Conservation (phyloP, 1,140 invertebrate genomes). For the Aporrectodea caliginosa region DNA sequence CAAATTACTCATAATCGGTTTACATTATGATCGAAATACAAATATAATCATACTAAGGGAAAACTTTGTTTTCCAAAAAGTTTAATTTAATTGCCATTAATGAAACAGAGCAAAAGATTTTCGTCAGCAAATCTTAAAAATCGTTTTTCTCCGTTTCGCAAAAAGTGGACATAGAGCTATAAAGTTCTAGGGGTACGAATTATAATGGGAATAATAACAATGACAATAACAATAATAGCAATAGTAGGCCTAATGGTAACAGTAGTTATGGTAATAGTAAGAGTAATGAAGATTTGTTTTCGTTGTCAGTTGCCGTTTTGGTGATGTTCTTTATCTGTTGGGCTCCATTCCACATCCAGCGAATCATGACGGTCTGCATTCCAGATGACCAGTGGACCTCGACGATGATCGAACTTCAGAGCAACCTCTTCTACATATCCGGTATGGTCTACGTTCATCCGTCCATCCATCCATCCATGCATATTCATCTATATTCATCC, state of each 20-base stretch:
- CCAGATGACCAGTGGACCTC: conserved; percentile 39
- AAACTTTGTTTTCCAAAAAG: too few species aligned
- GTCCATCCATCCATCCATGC: too few species aligned
- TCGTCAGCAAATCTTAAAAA: too few species aligned
- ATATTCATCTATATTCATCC: too few species aligned
- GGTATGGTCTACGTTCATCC: too few species aligned
- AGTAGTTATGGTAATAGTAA: background rate
- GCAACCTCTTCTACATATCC: conserved; percentile 43
- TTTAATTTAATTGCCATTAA: too few species aligned
- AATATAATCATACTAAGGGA: too few species aligned
- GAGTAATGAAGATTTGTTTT: conserved; percentile 19
- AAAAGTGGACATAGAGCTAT: too few species aligned
- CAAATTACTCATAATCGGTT: too few species aligned
- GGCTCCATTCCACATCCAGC: conserved; percentile 85
- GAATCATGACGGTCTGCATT: conserved; percentile 73
- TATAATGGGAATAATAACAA: background rate
- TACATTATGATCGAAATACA: too few species aligned
- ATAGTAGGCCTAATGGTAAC: background rate
- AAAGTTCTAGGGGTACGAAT: background rate
- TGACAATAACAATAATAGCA: background rate
- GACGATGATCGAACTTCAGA: conserved; percentile 36
- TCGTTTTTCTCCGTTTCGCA: too few species aligned
- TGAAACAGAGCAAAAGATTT: too few species aligned
- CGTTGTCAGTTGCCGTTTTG: conserved; percentile 76
- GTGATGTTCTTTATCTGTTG: conserved; percentile 88